phyloP scores from a whole-genome alignment of 2,888 invertebrate genomes.

The Panopea generosa region DNA sequence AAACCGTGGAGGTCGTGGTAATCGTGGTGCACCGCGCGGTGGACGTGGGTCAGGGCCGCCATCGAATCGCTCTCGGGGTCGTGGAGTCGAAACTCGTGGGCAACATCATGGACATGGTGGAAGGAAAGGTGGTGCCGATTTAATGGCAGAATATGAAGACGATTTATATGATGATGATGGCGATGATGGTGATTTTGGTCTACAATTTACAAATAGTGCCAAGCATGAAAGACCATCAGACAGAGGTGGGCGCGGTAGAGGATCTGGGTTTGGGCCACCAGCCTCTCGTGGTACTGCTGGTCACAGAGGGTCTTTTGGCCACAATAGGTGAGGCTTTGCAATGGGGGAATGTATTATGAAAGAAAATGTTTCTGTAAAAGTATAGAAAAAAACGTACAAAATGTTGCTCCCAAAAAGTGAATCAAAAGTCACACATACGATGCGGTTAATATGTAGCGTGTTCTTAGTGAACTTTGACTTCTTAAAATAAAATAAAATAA shows the following conservation, averaged over 20 bases:
- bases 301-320: neutral
- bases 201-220: too few species aligned
- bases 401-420: too few species aligned
- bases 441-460: too few species aligned
- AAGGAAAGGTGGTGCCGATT: conserved; percentile 65
- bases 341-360: neutral
- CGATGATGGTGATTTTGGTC: conserved; percentile 9
- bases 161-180: conserved; percentile 44
- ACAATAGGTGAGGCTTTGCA: neutral
- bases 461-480: too few species aligned
- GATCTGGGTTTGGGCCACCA: neutral
- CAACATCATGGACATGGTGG: conserved; percentile 59
- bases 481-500: too few species aligned
- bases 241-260: neutral
- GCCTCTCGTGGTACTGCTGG: neutral
- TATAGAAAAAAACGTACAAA: neutral
- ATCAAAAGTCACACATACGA: too few species aligned
- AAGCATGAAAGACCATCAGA: neutral
- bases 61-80: conserved; percentile 19
- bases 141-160: conserved; percentile 49
- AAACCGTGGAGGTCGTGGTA: conserved; percentile 75
- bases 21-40: conserved; percentile 57
- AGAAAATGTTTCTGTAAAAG: neutral
- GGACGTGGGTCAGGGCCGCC: conserved; percentile 44
- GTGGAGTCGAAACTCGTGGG: conserved; percentile 19